Base-by-base conservation (phyloP, 1,140 invertebrate species). In the Drosophila nebulosa region DNA sequence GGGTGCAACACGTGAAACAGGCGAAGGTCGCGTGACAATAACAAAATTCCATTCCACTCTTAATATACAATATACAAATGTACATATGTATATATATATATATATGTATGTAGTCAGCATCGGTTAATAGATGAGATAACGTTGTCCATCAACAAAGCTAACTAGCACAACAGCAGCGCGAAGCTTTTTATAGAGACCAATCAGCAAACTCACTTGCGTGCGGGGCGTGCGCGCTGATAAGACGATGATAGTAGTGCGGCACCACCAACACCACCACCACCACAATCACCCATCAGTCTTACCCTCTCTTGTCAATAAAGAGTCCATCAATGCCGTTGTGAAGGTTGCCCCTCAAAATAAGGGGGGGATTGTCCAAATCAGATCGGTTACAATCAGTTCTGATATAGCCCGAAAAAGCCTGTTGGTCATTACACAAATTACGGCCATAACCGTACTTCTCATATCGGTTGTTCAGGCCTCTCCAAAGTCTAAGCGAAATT, bases 1-100 rank as follows among this genome's bases (percentile, higher is more conserved):
- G 78, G 55, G 69, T 86, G 78, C 51, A 65, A 66, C 81, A 85
- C 81, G 81, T 85, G 81, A 85, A 66, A 62, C 50, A 9, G 22
- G 55, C 66, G 80, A 85, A 85, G 80, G 80, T 85, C 80, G 81
- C 78, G 81, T 86, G 81, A 86, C 70, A 86, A 74, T 69, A 79
- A 78, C 74, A 86, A 80, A 67, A 84, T 66, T 55, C 59, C 39
- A 51, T 35, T 55, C 35, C 21, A 22, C 32, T 32, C n/a, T 16
- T 12, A 27, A 1, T 26, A 55, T 22, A 12, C 27, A 2, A 2
- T 56, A 27, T 2, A 26, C 2, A 27, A 35, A n/a, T 46, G 24
- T 18, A 12, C 30, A 14, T 16, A 21, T 21, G 26, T 32, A 16
- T 36, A 4, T 63, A 3, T 32, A n/a, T 55, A 3, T 14, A 26